Base-by-base conservation (phyloP, 2,888 invertebrate genomes). In the Aleiodes leptofemur region DNA sequence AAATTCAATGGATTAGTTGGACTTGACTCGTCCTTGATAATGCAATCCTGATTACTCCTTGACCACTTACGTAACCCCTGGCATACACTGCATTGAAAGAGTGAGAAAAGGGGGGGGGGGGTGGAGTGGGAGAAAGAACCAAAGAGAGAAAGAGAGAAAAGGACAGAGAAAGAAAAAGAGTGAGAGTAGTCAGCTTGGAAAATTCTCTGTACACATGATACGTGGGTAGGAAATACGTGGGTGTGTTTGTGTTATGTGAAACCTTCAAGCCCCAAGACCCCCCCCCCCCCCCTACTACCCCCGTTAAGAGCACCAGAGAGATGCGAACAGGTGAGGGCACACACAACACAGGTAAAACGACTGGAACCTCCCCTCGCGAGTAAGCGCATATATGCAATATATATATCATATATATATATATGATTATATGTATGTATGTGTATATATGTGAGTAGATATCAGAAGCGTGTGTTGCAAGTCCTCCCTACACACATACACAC, bases 311-410 rank as follows among this genome's bases (percentile, higher is more conserved):
- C 38, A 61, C 38, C 34, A 43, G 43, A 69, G 74, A 70, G 70
- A 70, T 69, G 74, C 55, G 74, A 74, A 64, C 74, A 69, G 70
- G 66, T 66, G 69, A 74, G 50, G 73, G 66, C 43, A 48, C 57
- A 48, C 57, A 55, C 38, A 38, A 56, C 57, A 73, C 73, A 73
- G 66, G 73, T 73, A 73, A 38, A 72, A 34, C 53, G n/a, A 13
- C 59, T 59, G 5, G 2, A 59, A 14, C 59, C 59, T 43, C 59
- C 34, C 59, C 14, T 51, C n/a, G 50, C 14, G 14, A 14, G 9
- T 51, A 7, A 34, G 38, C 29, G 59, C 23, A 23, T 23, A 23
- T 23, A 23, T 23, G 23, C 23, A 2, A 23, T 23, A 23, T 23
- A 23, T 23, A 23, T 23, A 23, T 23, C n/a, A 23, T 23, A 23